Conservation (phyloP, 2,888 invertebrate species). For the Polydrusus cervinus region DNA sequence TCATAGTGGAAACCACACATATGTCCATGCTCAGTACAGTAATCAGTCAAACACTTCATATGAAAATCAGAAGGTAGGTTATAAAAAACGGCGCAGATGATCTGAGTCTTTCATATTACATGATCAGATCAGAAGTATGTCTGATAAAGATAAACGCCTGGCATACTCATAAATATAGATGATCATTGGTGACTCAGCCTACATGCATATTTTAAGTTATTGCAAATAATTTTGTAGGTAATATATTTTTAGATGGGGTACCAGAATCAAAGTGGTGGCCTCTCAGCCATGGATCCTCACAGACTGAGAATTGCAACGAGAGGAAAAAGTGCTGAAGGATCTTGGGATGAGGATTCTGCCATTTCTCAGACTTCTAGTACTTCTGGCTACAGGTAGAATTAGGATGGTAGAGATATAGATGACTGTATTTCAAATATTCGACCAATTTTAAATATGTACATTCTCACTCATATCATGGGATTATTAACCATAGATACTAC, state of each 20-base stretch:
- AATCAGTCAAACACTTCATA: constrained; percentile 33
- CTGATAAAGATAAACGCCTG: no score
- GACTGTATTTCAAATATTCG: neutral
- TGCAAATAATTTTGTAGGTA: no score
- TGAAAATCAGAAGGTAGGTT: constrained; percentile 37
- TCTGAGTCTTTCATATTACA: no score
- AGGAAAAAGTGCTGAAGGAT: constrained; percentile 76
- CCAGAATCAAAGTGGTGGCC: constrained; percentile 24
- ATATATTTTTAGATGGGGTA: constrained; percentile 21
- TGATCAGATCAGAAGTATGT: no score
- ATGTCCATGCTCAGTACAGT: constrained; percentile 56
- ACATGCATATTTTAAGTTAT: no score
- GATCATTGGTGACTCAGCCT: no score
- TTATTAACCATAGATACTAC: no score
- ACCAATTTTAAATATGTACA: neutral
- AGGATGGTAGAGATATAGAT: neutral
- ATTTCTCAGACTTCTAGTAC: constrained; percentile 90
- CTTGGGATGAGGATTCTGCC: constrained; percentile 84
- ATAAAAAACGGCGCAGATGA: neutral
- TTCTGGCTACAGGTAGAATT: constrained; percentile 79
- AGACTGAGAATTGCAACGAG: constrained; percentile 67
- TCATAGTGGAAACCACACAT: constrained; percentile 58
- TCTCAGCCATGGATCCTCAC: constrained; percentile 63
- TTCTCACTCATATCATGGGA: no score
- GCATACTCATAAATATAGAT: no score